A percentile compares a stretch with the other conserved stretches of the same genome.
phyloP scores from a whole-genome alignment of 2,888 invertebrate species.

The Cistogaster globosa region DNA sequence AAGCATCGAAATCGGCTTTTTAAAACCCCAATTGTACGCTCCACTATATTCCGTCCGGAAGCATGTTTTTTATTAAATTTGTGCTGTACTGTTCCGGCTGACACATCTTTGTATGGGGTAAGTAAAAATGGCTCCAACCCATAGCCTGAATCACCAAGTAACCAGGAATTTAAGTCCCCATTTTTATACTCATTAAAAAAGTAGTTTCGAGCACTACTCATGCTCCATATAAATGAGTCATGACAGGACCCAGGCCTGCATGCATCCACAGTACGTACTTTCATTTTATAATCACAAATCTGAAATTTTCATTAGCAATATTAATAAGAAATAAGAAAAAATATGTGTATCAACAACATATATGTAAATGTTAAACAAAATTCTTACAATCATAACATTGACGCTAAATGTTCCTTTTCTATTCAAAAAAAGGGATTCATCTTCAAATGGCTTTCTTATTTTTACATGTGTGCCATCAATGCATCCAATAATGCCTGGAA shows the following conservation, averaged over 20 bases:
- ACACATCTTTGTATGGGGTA: slow-evolving; percentile 5
- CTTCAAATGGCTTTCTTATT: not conserved
- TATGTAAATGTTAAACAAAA: too few relatives aligned
- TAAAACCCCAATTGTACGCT: slow-evolving; percentile 29
- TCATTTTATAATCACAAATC: slow-evolving; percentile 16
- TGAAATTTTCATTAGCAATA: too few relatives aligned
- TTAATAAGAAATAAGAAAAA: too few relatives aligned
- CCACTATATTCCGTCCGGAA: slow-evolving; percentile 26
- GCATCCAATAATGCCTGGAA: slow-evolving; percentile 39
- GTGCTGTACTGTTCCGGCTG: not conserved
- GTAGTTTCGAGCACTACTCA: not conserved
- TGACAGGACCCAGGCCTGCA: slow-evolving; percentile 17
- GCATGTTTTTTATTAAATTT: slow-evolving; percentile 2
- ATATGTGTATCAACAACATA: too few relatives aligned
- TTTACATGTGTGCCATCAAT: slow-evolving; percentile 44
- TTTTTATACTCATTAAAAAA: not conserved
- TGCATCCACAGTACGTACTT: slow-evolving; percentile 8
- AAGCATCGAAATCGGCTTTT: slow-evolving; percentile 41
- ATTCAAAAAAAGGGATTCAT: slow-evolving; percentile 2
- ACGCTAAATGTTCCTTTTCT: slow-evolving; percentile 18
- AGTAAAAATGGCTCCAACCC: not conserved
- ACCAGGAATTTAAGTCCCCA: not conserved
- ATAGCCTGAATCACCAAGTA: not conserved
- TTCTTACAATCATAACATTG: slow-evolving; percentile 6
- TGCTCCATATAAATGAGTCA: slow-evolving; percentile 24